Conservation (phyloP, 2,113 vertebrate genomes). For the Perccottus glenii region DNA sequence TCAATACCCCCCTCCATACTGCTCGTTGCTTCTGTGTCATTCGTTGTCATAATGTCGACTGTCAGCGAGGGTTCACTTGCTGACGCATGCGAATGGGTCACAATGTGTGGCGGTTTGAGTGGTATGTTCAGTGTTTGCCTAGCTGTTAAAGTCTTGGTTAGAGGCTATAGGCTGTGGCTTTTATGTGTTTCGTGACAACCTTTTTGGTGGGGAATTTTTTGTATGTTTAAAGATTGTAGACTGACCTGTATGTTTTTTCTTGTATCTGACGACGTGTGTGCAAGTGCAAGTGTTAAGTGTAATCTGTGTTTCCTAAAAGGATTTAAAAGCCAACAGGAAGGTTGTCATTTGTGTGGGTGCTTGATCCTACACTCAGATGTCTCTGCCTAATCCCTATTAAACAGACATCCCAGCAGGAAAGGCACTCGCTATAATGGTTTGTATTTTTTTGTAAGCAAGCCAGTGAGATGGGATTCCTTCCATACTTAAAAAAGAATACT, state of each 20-base stretch:
- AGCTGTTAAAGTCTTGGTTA: not conserved
- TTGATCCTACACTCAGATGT: conserved; percentile 51
- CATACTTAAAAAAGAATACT: not conserved
- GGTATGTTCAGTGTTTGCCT: conserved; percentile 21
- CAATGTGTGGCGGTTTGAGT: conserved; percentile 10
- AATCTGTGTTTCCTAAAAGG: conserved; percentile 67
- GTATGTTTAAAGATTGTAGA: not conserved
- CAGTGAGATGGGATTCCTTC: too few species aligned
- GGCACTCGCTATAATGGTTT: not conserved
- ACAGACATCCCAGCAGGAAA: conserved; percentile 13
- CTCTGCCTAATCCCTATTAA: conserved; percentile 51
- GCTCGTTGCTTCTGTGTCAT: conserved; percentile 49
- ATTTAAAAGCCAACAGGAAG: conserved; percentile 66
- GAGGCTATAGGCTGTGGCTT: too few species aligned
- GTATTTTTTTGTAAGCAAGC: not conserved
- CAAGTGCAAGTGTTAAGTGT: conserved; percentile 22
- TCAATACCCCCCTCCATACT: conserved; percentile 44
- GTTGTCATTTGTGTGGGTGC: conserved; percentile 43
- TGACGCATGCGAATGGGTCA: conserved; percentile 59
- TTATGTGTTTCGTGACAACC: too few species aligned
- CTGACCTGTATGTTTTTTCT: not conserved
- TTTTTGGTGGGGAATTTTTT: not conserved
- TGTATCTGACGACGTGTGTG: conserved; percentile 23
- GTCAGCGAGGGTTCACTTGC: conserved; percentile 44
- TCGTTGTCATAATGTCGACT: conserved; percentile 39